phyloP scores from a whole-genome alignment of 2,797 vertebrate genomes.

The Periparus ater region DNA sequence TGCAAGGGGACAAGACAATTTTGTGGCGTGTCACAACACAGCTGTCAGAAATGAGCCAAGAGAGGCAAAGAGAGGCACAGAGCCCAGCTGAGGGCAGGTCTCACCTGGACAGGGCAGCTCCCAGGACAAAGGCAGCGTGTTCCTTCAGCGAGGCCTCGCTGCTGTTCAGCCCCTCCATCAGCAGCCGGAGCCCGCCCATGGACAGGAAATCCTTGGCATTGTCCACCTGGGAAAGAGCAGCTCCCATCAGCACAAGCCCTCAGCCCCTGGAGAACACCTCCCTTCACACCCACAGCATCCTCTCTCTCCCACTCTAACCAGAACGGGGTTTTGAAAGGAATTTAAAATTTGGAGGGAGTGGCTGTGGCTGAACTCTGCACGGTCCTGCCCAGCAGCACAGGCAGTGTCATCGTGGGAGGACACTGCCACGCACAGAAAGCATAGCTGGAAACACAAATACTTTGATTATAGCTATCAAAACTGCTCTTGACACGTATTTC shows the following conservation, averaged over 20 bases:
- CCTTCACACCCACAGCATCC: not conserved
- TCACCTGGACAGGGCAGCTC: slow-evolving; percentile 90
- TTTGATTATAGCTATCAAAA: slow-evolving; percentile 21
- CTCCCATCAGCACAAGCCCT: not conserved
- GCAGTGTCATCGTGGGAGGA: not conserved
- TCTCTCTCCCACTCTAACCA: not conserved
- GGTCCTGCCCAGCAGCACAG: not conserved
- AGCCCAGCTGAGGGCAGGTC: not conserved
- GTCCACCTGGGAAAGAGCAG: slow-evolving; percentile 83
- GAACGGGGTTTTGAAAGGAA: not conserved
- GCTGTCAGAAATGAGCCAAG: not conserved
- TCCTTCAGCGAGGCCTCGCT: slow-evolving; percentile 85
- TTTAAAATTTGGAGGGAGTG: not conserved
- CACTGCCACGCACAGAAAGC: not conserved
- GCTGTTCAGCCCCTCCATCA: slow-evolving; percentile 87
- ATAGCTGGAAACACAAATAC: not conserved
- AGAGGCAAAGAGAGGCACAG: not conserved
- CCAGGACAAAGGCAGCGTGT: slow-evolving; percentile 87
- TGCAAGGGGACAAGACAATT: not conserved
- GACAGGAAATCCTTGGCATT: slow-evolving; percentile 89
- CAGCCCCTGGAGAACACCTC: not conserved
- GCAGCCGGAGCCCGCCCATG: slow-evolving; percentile 85
- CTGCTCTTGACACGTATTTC: not conserved
- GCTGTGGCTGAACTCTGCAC: not conserved
- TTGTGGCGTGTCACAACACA: not conserved